Evolutionary conservation across 2,797 vertebrate species (phyloP), one percentile per base, ranked within the genome.

Genomic region (Lithobates sylvaticus): DNA sequence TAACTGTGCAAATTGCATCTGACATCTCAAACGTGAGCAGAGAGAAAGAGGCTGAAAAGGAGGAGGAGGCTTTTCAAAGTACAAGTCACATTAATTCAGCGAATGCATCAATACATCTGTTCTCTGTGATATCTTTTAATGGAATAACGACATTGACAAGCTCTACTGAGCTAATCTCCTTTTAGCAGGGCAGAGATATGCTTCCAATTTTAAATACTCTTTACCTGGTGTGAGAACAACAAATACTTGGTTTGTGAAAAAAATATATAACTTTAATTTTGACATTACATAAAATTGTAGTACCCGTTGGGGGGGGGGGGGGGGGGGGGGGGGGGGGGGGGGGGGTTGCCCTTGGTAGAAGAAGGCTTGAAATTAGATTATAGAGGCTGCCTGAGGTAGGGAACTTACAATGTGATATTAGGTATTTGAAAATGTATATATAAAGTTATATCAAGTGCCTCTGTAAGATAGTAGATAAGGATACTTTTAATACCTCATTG

Each of bases 81-180:
- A 83, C 44, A 26, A 74, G 76, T 77, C 69, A 86, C 79, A 83
- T 77, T 86, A 81, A 86, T 81, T 81, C 78, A 76, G 58, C 84
- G 70, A 81, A 80, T 86, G 78, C 84, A 86, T 86, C 84, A 86
- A 76, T 86, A 86, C 84, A 76, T 69, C 78, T 81, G 84, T 81
- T 86, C 78, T 81, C 47, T 81, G 78, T 81, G 78, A 81, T 86
- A 86, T 76, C 42, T 75, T 69, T 80, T 81, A 86, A 86, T 86
- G 84, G 78, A 86, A 70, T 86, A 86, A 81, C 64, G 72, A 81
- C 78, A 76, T 76, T 81, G 84, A 86, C 84, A 86, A 81, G 84
- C 78, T 50, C 73, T 26, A 81, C 61, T 86, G 71, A 70, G 78
- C 78, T 86, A 76, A 86, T 76, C 78, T 86, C 70, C 69, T 73